A percentile compares a stretch with the other conserved stretches of the same genome.
Evolutionary conservation across 2,113 vertebrate species (phyloP).

Genomic region (Sylvicapra grimmia): DNA sequence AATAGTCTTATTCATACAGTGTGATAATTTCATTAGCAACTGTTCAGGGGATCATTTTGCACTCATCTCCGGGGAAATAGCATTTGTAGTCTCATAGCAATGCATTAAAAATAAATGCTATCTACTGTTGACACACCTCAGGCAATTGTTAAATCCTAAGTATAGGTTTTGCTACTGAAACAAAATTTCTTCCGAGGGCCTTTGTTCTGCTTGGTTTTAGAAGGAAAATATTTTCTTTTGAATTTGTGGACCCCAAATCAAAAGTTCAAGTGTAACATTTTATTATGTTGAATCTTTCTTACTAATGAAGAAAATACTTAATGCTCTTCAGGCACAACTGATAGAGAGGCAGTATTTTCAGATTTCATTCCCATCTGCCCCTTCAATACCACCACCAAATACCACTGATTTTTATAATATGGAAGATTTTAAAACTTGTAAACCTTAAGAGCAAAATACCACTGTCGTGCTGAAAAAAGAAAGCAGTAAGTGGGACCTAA

Average conservation of each 20-base stretch:
- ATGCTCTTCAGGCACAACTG: not conserved
- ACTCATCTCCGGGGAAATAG: not conserved
- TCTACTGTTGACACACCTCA: slow-evolving; percentile 43
- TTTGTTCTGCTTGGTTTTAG: slow-evolving; percentile 15
- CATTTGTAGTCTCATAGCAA: slow-evolving; percentile 8
- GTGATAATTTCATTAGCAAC: slow-evolving; percentile 11
- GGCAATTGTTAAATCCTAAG: not conserved
- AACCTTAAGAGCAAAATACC: not conserved
- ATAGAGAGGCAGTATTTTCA: not conserved
- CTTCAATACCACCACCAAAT: not conserved
- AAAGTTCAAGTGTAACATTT: slow-evolving; percentile 13
- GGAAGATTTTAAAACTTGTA: not conserved
- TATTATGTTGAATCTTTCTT: not conserved
- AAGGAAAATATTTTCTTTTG: slow-evolving; percentile 27
- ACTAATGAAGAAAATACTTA: not conserved
- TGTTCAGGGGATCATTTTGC: not conserved
- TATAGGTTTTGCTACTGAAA: slow-evolving; percentile 4
- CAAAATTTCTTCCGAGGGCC: slow-evolving; percentile 53
- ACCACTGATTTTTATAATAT: not conserved
- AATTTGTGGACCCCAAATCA: not conserved
- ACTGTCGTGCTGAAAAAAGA: not conserved
- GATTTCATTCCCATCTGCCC: not conserved
- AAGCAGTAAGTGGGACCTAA: not conserved
- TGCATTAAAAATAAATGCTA: slow-evolving; percentile 62
- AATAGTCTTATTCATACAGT: not conserved